These are phyloP conservation scores for Papilio protenor DNA, from an alignment of 2,888 invertebrate species.

Conservation along the genomic window DNA sequence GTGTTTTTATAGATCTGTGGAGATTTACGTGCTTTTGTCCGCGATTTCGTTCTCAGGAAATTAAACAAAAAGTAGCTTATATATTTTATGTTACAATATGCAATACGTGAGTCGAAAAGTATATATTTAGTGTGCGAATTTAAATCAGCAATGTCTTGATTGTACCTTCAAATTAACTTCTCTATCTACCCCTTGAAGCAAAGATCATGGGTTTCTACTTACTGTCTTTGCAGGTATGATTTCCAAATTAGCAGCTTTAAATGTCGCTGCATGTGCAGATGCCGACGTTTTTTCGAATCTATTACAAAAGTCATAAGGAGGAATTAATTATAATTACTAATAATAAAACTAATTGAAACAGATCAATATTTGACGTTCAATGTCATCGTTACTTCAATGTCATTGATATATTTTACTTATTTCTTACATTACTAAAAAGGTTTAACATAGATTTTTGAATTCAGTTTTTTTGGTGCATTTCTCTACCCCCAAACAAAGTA, in stretches of 20 bases:
- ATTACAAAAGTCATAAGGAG: conserved; percentile 13
- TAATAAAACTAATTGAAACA: neutral
- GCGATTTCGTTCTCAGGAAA: no score
- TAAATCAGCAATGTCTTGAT: no score
- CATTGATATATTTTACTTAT: neutral
- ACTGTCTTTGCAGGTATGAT: conserved; percentile 73
- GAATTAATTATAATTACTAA: neutral
- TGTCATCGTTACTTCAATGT: neutral
- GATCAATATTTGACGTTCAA: neutral
- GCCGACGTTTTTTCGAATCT: conserved; percentile 30
- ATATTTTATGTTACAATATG: no score
- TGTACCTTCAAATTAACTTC: neutral
- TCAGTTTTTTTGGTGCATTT: neutral
- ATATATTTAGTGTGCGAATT: no score
- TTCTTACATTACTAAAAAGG: neutral
- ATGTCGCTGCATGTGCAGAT: conserved; percentile 61
- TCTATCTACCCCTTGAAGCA: neutral
- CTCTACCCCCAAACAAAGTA: no score
- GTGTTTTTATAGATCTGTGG: no score
- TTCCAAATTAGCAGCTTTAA: conserved; percentile 67
- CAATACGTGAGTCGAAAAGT: no score
- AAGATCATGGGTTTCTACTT: conserved; percentile 46
- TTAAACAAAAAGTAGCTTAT: no score
- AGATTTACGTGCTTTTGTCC: no score
- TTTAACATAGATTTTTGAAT: neutral